A percentile compares a stretch with the other conserved stretches of the same genome.
These are phyloP conservation scores for Ginglymostoma cirratum DNA, from an alignment of 2,113 vertebrate species.

Conservation along the genomic window DNA sequence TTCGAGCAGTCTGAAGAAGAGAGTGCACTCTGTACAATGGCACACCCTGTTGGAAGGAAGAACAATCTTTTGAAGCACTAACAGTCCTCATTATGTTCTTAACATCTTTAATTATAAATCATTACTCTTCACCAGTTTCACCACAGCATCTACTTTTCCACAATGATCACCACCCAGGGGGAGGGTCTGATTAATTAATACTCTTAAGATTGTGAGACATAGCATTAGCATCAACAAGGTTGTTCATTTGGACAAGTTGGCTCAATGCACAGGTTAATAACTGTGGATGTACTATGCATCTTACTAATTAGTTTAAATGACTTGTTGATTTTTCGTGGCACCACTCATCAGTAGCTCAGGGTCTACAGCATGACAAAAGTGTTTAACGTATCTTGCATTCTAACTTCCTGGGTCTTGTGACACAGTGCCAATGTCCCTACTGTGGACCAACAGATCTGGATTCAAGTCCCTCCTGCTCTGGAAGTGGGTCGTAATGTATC, in stretches of 20 bases:
- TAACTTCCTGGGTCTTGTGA: not conserved
- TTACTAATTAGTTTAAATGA: not conserved
- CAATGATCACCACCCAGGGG: not conserved
- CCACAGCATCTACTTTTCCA: not conserved
- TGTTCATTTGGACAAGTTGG: not conserved
- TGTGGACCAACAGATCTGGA: no score
- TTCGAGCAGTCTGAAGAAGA: not conserved
- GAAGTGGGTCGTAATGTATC: no score
- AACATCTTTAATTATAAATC: not conserved
- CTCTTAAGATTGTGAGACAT: not conserved
- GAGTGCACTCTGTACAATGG: not conserved
- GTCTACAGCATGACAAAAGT: not conserved
- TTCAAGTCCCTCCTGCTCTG: no score
- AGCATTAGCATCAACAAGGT: not conserved
- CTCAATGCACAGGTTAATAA: not conserved
- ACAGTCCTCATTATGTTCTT: not conserved
- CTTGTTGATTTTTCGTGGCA: not conserved
- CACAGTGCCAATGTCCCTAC: no score
- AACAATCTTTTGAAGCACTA: not conserved
- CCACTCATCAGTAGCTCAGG: not conserved
- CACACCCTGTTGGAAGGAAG: not conserved
- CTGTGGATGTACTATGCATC: not conserved
- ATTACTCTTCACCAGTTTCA: not conserved
- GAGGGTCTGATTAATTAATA: not conserved
- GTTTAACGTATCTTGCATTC: not conserved